Evolutionary conservation across 2,888 invertebrate genomes (phyloP), one percentile per base, ranked within the genome.

Genomic region (Drosophila sordidula): DNA sequence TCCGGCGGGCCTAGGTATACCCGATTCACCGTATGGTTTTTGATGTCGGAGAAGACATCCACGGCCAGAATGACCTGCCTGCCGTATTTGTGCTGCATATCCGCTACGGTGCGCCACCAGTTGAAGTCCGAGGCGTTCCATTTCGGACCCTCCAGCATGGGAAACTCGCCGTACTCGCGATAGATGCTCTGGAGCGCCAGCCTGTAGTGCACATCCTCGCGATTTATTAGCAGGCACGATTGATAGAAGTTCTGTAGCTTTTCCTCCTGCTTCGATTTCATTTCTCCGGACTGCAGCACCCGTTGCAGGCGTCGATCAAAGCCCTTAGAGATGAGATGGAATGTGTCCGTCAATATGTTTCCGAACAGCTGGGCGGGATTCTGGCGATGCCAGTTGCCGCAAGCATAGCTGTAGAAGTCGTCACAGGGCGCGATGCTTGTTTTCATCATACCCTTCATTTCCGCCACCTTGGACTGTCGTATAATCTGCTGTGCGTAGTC

Each of bases 341-440:
- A 90, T 0, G 67, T 85, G 52, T 90, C 87, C 4, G 91, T 89
- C 50, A 77, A 65, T 4, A 75, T 54, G 32, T 71, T 50, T 6
- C 39, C 26, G 1, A 78, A 50, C 5, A 89, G 41, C 58, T 89
- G 88, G 8, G 90, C 91, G 0, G 91, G 90, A 78, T 91, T 82
- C 9, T 78, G 78, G 0, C 78, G 80, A 46, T 85, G 76, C 97
- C 97, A 98, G 82, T 96, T 96, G 2, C 97, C 97, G 90, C 96
- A 97, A 0, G 97, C 95, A 81, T 95, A 97, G 78, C 95, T 95
- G 90, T 96, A 97, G 90, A 97, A 97, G 90, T 97, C 96, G 6
- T 94, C 93, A 87, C 97, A 97, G 0, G 97, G 97, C 83, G 96
- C 94, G 0, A 94, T 94, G 22, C 92, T 92, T 2, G 91, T 91